Evolutionary conservation across 2,888 invertebrate species (phyloP).

Genomic region (Argyresthia albistria): DNA sequence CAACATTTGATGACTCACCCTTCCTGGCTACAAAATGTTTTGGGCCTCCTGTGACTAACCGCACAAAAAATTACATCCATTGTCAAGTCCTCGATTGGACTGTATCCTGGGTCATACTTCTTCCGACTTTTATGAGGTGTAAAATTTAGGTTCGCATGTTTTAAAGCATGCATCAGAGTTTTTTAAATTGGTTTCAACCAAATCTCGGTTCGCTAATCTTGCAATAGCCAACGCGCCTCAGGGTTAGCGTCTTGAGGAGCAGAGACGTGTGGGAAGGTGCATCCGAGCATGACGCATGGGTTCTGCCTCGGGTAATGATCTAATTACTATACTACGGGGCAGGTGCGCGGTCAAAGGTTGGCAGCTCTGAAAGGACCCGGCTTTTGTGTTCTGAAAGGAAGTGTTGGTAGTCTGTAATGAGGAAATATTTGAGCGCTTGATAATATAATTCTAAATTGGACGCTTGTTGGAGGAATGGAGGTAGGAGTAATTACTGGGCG

Average conservation of each 20-base stretch:
- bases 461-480: neutral
- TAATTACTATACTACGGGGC: slow-evolving; percentile 38
- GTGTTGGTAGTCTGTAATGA: slow-evolving; percentile 19
- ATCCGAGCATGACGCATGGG: neutral
- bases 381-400: neutral
- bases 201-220: slow-evolving; percentile 2
- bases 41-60: slow-evolving; percentile 42
- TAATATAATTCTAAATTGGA: neutral
- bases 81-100: slow-evolving; percentile 24
- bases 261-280: slow-evolving; percentile 30
- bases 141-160: neutral
- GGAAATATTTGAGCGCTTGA: slow-evolving; percentile 17
- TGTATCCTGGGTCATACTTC: neutral
- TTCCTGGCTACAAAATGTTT: slow-evolving; percentile 47
- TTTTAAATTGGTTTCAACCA: neutral
- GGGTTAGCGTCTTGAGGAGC: slow-evolving; percentile 12
- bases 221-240: neutral
- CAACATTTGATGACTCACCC: slow-evolving; percentile 54
- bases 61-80: slow-evolving; percentile 37
- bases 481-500: too few relatives aligned
- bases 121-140: slow-evolving; percentile 4
- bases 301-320: slow-evolving; percentile 33
- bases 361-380: slow-evolving; percentile 14
- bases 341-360: slow-evolving; percentile 42
- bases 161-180: neutral